A percentile compares a stretch with the other conserved stretches of the same genome.
Evolutionary conservation across 2,113 vertebrate genomes (phyloP).

Genomic region (Myiozetetes cayanensis): DNA sequence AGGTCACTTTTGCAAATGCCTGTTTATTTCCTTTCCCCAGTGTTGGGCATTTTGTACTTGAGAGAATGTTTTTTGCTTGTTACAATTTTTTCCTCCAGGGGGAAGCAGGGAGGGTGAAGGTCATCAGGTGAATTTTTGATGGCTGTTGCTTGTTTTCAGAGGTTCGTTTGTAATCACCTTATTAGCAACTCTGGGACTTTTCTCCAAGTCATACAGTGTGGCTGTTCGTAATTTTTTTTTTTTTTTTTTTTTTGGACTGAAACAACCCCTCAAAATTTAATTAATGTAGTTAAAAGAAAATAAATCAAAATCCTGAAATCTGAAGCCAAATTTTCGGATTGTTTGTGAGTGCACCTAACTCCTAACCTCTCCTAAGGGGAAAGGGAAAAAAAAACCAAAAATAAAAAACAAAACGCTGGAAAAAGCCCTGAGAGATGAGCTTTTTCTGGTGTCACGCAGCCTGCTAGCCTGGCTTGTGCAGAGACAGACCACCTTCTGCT

Average conservation of each 20-base stretch:
- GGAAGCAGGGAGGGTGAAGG: neutral
- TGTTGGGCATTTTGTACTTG: neutral
- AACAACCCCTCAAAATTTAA: neutral
- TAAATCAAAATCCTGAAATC: neutral
- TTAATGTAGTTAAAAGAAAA: neutral
- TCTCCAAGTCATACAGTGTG: neutral
- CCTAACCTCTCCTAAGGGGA: neutral
- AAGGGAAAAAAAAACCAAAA: neutral
- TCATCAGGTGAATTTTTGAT: conserved; percentile 2
- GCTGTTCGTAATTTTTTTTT: neutral
- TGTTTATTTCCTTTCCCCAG: conserved; percentile 31
- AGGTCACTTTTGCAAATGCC: neutral
- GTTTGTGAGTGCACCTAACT: neutral
- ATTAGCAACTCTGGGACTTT: neutral
- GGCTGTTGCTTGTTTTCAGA: neutral
- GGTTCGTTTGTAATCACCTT: neutral
- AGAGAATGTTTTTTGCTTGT: neutral
- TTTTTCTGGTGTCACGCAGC: neutral
- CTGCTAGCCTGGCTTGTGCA: neutral
- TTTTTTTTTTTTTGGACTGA: neutral
- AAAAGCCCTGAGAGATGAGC: fast-evolving
- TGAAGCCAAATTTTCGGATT: neutral
- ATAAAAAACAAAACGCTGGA: no score
- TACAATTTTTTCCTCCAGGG: neutral
- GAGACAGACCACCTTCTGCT: neutral